Percentiles rank a stretch among this genome's conserved stretches.
Conservation (phyloP, 1,140 invertebrate genomes). For the Tetranychus urticae region DNA sequence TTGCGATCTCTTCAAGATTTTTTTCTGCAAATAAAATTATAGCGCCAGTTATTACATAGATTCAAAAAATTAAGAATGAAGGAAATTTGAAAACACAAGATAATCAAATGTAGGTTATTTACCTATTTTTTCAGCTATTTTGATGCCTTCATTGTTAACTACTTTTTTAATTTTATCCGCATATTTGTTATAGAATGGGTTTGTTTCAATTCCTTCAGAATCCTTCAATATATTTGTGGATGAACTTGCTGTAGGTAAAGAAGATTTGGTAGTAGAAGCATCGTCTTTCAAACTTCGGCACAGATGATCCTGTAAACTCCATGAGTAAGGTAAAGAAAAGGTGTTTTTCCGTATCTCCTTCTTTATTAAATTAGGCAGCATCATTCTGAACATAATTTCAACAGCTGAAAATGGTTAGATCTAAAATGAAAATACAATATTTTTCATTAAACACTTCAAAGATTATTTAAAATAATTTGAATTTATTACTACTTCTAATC, state of each 20-base stretch:
- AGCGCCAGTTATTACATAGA: neutral
- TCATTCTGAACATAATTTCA: neutral
- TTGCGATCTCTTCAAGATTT: neutral
- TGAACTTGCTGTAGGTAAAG: neutral
- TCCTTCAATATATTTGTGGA: neutral
- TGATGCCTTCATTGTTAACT: neutral
- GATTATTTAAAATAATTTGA: too few species aligned
- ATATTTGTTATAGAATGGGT: constrained; percentile 10
- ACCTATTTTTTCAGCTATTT: neutral
- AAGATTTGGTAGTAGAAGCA: neutral
- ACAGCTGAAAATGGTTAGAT: too few species aligned
- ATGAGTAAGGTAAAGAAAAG: neutral
- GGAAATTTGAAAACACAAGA: neutral
- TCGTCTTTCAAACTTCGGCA: neutral
- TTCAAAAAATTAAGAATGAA: neutral
- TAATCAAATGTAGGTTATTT: neutral
- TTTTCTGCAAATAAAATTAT: neutral
- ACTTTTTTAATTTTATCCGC: constrained; percentile 7
- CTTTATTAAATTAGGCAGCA: neutral
- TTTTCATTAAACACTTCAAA: too few species aligned
- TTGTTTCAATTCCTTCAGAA: constrained; percentile 1
- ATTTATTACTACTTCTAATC: too few species aligned
- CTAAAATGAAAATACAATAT: too few species aligned
- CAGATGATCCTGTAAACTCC: neutral
- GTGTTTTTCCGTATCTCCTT: neutral